Evolutionary conservation across 2,888 invertebrate genomes (phyloP).

Genomic region (Nomada fabriciana): DNA sequence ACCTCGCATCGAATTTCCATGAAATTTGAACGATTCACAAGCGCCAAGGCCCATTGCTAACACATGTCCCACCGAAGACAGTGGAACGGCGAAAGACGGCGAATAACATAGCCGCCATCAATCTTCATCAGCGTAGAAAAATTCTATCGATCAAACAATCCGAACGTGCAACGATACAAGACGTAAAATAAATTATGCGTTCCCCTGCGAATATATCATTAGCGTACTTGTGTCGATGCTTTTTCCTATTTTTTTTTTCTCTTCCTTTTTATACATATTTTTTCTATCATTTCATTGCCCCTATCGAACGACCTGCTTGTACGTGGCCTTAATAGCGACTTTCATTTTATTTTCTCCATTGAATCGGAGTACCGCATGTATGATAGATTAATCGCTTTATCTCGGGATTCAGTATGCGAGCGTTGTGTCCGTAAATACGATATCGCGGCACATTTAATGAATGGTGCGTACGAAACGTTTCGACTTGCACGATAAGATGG

Average conservation of each 20-base stretch:
- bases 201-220: constrained; percentile 30
- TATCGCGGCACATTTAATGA: constrained; percentile 4
- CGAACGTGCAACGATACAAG: constrained; percentile 33
- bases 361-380: constrained; percentile 19
- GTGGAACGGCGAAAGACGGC: constrained; percentile 16
- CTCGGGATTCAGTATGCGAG: constrained; percentile 9
- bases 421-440: not conserved
- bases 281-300: not conserved
- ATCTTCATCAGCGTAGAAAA: constrained; percentile 48
- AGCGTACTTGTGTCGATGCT: constrained; percentile 27
- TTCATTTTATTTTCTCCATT: constrained; percentile 44
- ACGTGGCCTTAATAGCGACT: constrained; percentile 39
- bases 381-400: constrained; percentile 36
- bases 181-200: constrained; percentile 49
- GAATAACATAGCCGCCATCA: constrained; percentile 28
- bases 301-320: not conserved
- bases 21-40: constrained; percentile 17
- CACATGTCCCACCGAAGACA: not conserved
- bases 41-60: not conserved
- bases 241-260: not conserved
- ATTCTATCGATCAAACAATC: constrained; percentile 48
- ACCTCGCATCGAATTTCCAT: constrained; percentile 10
- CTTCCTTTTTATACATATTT: not conserved
- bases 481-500: not conserved
- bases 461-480: not conserved